Base-by-base conservation (phyloP, 2,888 invertebrate genomes). In the Sepiola atlantica region DNA sequence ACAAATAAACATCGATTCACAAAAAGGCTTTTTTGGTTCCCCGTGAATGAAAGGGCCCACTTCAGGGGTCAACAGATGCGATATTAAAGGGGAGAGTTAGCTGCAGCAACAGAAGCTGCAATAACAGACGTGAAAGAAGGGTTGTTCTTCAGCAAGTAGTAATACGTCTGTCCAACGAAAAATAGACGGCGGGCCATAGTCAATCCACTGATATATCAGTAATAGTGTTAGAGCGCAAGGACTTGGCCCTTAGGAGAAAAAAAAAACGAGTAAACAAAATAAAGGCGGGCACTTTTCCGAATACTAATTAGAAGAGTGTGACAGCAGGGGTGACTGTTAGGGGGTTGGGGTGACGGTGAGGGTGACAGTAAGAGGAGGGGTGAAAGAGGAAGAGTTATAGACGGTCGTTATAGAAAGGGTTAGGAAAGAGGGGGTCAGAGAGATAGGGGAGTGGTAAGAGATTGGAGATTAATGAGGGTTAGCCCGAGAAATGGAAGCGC, bases 371-470 rank as follows among this genome's bases (percentile, higher is more conserved):
- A 45, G 77, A n/a, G 2, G n/a, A 32, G 28, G 12, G 10, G 12
- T n/a, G n/a, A 18, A 77, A n/a, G 16, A 32, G 77, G n/a, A 32
- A 16, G 32, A 32, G 77, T n/a, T 77, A n/a, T 77, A 32, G 77
- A 77, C n/a, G 77, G 77, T n/a, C 32, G n/a, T 77, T 77, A 77
- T 32, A n/a, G 77, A 77, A 77, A 32, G n/a, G n/a, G n/a, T 77
- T n/a, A 32, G n/a, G 32, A 77, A 77, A 77, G 77, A n/a, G 32
- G 77, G 77, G n/a, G n/a, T 0, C 0, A 32, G 77, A 77, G 77
- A 77, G n/a, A n/a, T 77, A 45, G n/a, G 77, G 77, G n/a, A 77
- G 77, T 77, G 77, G 77, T 77, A 77, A 77, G 77, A 77, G 77
- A 77, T 77, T 77, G 32, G 77, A 77, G 77, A 77, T 77, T 77